Evolutionary conservation across 92 coral and sea anemone genomes (phyloP), one percentile per base, ranked within the genome.

Genomic region (Umimayanthus chanpuru): DNA sequence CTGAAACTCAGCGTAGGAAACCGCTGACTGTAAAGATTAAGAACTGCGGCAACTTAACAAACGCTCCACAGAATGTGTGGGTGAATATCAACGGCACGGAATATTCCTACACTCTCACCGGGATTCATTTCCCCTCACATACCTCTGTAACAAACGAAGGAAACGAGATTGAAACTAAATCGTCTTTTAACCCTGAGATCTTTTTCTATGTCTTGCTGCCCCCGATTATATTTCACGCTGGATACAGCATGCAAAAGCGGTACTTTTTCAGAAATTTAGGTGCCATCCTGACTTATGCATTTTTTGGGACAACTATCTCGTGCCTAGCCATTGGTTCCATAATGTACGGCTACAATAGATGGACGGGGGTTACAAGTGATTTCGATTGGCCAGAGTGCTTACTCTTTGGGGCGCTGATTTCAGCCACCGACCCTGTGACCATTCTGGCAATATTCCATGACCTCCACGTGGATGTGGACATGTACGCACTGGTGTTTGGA

Each of bases 381-480:
- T 97, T 97, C 70, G 99, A 97, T 71, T 97, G 93, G 89, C 95
- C 99, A 6, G 99, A 97, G 82, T 97, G 99, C 32, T 83, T 97
- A 73, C 90, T 97, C 53, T 97, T 97, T 18, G 99, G 99, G 49
- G 98, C 99, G 2, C 64, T 97, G 86, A 97, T 97, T 43, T 96
- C 99, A 12, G 99, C 99, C 38, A 97, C 99, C 2, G 99, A 97
- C 55, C 99, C 99, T 8, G 98, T 97, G 9, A 97, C 99, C 15
- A 92, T 97, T 8, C 81, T 97, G 43, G 98, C 99, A 15, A 97
- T 97, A 28, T 92, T 97, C 47, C 94, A 96, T 26, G 99, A 97
- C 73, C 94, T 97, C 29, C 99, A 97, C 88, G 99, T 96, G 15
- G 99, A 97, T 81, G 96, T 97, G 15, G 99, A 97, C 72, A 80